A percentile compares a stretch with the other conserved stretches of the same genome.
phyloP scores from a whole-genome alignment of 2,113 vertebrate species.

The Phrynosoma blainvillii region DNA sequence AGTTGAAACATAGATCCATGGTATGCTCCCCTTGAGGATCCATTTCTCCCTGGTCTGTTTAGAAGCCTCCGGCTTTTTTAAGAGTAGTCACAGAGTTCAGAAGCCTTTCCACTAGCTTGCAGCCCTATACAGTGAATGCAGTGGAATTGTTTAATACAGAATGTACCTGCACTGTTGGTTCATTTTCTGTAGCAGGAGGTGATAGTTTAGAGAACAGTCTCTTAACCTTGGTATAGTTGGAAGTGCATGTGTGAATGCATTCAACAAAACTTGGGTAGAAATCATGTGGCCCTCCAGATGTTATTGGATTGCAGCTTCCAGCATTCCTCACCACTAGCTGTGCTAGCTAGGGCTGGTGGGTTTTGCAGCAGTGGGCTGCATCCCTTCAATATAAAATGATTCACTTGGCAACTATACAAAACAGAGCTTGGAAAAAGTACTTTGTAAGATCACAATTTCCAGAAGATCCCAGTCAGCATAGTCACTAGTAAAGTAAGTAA shows the following conservation, averaged over 20 bases:
- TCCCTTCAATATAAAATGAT: too few species aligned
- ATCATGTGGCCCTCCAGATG: too few species aligned
- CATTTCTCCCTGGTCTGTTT: not conserved
- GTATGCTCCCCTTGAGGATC: not conserved
- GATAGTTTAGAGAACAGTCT: not conserved
- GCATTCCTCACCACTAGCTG: not conserved
- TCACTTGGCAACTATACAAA: too few species aligned
- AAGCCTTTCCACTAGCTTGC: not conserved
- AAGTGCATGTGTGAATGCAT: too few species aligned
- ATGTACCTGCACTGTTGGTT: not conserved
- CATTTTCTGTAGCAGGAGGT: not conserved
- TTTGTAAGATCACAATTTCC: too few species aligned
- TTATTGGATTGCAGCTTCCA: not conserved
- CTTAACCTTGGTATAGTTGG: too few species aligned
- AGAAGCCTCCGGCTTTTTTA: not conserved
- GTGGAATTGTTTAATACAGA: not conserved
- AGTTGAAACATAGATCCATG: not conserved
- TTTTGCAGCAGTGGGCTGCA: not conserved
- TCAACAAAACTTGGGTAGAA: too few species aligned
- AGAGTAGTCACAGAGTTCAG: not conserved
- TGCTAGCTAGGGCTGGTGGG: not conserved
- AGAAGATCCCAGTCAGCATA: too few species aligned
- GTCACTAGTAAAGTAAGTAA: too few species aligned
- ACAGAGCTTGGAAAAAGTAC: too few species aligned
- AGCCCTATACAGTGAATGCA: not conserved